A percentile compares a stretch with the other conserved stretches of the same genome.
Evolutionary conservation across 1,140 invertebrate species (phyloP).

Genomic region (Chrysoperla carnea): DNA sequence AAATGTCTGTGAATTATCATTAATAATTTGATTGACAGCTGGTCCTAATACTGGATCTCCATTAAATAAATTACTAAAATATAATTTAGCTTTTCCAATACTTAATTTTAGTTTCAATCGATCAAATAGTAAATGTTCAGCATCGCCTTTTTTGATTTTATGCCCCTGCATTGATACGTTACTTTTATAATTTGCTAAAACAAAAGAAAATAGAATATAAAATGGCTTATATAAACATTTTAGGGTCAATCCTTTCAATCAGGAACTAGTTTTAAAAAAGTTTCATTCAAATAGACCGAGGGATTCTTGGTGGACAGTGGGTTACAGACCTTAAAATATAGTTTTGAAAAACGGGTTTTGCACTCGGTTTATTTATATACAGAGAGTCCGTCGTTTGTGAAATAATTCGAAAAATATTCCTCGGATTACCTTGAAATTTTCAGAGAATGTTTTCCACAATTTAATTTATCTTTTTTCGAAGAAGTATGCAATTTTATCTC

Average conservation of each 20-base stretch:
- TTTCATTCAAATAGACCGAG: too few relatives aligned
- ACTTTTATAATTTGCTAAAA: constrained; percentile 34
- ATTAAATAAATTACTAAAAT: constrained; percentile 41
- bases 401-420: too few relatives aligned
- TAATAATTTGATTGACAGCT: constrained; percentile 25
- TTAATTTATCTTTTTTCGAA: not conserved
- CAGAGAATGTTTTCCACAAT: not conserved
- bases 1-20: constrained; percentile 38
- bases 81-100: constrained; percentile 29
- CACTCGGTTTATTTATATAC: too few relatives aligned
- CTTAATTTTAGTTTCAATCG: constrained; percentile 32
- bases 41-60: constrained; percentile 32
- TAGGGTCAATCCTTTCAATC: too few relatives aligned
- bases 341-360: too few relatives aligned
- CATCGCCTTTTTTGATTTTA: constrained; percentile 25
- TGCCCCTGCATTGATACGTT: constrained; percentile 33
- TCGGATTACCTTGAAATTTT: not conserved
- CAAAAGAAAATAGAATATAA: too few relatives aligned
- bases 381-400: too few relatives aligned
- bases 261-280: too few relatives aligned
- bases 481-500: not conserved
- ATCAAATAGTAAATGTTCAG: constrained; percentile 34
- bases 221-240: too few relatives aligned
- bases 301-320: too few relatives aligned
- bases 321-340: too few relatives aligned